phyloP scores from a whole-genome alignment of 2,113 vertebrate species.

The Galemys pyrenaicus region DNA sequence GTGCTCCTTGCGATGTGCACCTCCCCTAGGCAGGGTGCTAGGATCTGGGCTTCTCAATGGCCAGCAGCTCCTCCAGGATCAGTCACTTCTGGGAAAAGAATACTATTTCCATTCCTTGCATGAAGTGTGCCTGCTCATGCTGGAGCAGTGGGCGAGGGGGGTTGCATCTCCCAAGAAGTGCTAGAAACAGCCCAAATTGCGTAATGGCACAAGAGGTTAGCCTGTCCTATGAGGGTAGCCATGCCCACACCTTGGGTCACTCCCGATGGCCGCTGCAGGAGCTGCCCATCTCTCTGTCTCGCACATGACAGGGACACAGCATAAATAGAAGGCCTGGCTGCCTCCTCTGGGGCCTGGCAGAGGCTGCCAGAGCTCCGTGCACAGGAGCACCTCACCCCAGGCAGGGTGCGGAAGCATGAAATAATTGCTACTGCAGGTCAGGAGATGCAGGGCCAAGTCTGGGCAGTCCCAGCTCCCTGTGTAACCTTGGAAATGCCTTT shows the following conservation, averaged over 20 bases:
- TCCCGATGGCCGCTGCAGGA: neutral
- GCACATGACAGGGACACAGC: neutral
- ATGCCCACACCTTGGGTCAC: neutral
- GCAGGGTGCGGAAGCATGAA: neutral
- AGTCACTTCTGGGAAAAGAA: neutral
- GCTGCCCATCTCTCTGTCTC: neutral
- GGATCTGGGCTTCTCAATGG: neutral
- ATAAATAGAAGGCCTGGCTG: slow-evolving; percentile 21
- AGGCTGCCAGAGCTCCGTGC: neutral
- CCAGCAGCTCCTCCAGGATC: neutral
- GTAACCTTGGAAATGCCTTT: neutral
- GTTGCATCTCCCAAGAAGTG: neutral
- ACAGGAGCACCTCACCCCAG: neutral
- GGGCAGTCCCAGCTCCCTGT: neutral
- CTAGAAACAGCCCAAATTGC: neutral
- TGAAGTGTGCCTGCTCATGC: neutral
- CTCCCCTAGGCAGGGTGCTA: neutral
- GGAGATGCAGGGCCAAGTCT: neutral
- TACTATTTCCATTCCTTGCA: neutral
- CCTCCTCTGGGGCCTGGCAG: neutral
- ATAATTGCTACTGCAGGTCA: neutral
- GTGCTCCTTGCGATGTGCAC: neutral
- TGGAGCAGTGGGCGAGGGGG: neutral
- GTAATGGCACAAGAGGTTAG: neutral
- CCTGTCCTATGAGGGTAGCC: neutral